Base-by-base conservation (phyloP, 2,797 vertebrate genomes). In the Malacoctenus gilli region DNA sequence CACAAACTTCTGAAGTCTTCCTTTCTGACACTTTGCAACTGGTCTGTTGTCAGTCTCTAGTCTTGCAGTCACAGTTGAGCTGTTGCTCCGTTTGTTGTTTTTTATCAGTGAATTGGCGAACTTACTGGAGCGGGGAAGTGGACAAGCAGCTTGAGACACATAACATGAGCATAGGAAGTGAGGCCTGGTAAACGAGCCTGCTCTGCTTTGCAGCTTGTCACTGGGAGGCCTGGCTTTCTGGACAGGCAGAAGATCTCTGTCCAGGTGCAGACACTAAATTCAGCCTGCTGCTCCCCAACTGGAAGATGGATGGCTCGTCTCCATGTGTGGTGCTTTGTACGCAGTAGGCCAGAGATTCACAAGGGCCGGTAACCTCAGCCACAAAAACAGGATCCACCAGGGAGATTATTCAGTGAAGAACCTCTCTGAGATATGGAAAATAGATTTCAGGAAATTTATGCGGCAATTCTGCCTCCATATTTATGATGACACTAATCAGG, bases 261-360 rank as follows among this genome's bases (percentile, higher is more conserved):
- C 89, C 88, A 91, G 87, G 87, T 89, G 90, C 82, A 85, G 72
- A 80, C 83, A 86, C 77, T 89, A 88, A 88, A 89, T 89, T 79
- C 80, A 77, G 49, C 35, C 49, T 71, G 75, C 52, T 67, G 70
- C 69, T 79, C 48, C 61, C 62, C 72, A 28, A 71, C 75, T 15
- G 50, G 46, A 60, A 84, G 76, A 80, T 71, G 46, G 71, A 85
- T 84, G 70, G 54, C 71, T 69, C 49, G 65, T 75, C 84, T 80
- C 43, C 76, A 79, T 84, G 82, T 87, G 82, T 83, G 83, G 77
- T 60, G 77, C 39, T 66, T 42, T 43, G 30, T 31, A 37, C 47
- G 58, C 61, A 62, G 69, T 41, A 61, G 53, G 51, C 48, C 58
- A 48, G 51, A 71, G n/a, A 73, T 44, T 59, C 71, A 78, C 59